Base-by-base conservation (phyloP, 1,140 invertebrate species). In the Alviniconcha marisindica region DNA sequence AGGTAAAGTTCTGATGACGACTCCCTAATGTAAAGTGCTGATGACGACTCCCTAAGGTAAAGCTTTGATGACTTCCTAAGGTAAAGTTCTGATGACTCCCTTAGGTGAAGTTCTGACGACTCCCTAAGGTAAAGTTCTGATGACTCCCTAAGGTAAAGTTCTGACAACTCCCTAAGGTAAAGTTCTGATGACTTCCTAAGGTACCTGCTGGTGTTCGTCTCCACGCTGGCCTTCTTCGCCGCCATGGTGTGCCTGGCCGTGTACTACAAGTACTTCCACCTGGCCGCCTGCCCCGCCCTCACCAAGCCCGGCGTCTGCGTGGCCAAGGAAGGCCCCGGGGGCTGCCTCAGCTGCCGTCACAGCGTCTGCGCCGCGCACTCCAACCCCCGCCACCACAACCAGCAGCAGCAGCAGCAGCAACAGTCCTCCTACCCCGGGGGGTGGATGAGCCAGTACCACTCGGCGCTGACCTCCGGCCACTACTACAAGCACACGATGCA, bases 201-300 rank as follows among this genome's bases (percentile, higher is more conserved):
- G 51, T 87, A 80, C 80, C 86, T 83, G 77, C 80, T 95, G 56
- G 94, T 95, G 80, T 93, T 94, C 60, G 89, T 96, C 36, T 95
- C 95, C 48, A 94, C 95, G 81, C 93, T 94, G 44, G 94, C 96
- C 60, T 97, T 97, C 93, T 92, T 95, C n/a, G 93, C 96, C 4
- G 96, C 96, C n/a, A 95, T 98, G 48, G 93, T 95, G 21, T 97
- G 97, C 90, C 97, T 98, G 96, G 93, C 96, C 7, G 90, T 98
- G 0, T 98, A 98, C 92, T 97, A 97, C 90, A 95, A 95, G 77
- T 95, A 94, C 86, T 96, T 96, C 88, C 96, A 97, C 86, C 48
- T 2, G 0, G 42, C 40, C 73, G 28, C 73, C 73, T 10, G 10
- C n/a, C n/a, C 42, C 44, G 24, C 40, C 73, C 14, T 40, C 42